Evolutionary conservation across 2,797 vertebrate genomes (phyloP), one percentile per base, ranked within the genome.

Genomic region (Rhinichthys osculus): DNA sequence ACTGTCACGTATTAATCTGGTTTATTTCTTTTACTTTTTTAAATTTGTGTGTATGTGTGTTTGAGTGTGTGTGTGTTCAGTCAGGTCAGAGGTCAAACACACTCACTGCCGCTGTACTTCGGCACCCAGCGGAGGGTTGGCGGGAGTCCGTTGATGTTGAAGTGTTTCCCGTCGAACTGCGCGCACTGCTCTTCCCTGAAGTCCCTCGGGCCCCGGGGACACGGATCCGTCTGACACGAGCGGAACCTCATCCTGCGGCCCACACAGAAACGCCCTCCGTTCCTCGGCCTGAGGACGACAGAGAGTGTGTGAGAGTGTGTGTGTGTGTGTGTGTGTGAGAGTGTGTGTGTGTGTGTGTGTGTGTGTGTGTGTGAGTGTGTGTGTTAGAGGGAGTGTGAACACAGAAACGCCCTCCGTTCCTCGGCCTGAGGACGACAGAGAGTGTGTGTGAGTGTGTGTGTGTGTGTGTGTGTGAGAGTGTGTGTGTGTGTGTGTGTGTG

Each of bases 81-180:
- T 33, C 2, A 16, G 78, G 42, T 81, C 62, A 80, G 62, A 67
- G 78, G 70, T 74, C 70, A 59, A 9, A 91, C 57, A 57, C 57
- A 98, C 98, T 98, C 94, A 99, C 98, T 98, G 90, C 98, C 98
- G 44, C 97, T 99, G 91, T 99, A 99, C 92, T 99, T 99, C 81
- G 98, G 98, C 87, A 99, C 93, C 98, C 98, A 99, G 90, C 96
- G 96, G 80, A 99, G 98, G 13, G 95, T 94, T 89, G 97, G 95
- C 14, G 97, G 95, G 88, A 99, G 96, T 78, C 98, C 97, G 2
- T 97, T 98, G 94, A 99, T 99, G 93, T 98, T 98, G 81, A 99
- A 98, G 94, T 99, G 98, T 90, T 97, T 98, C 89, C 98, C 98
- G 82, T 99, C 96, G 88, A 97, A 99, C 30, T 97, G 96, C 79